Evolutionary conservation across 2,797 vertebrate species (phyloP).

Genomic region (Nannoperca obscura): DNA sequence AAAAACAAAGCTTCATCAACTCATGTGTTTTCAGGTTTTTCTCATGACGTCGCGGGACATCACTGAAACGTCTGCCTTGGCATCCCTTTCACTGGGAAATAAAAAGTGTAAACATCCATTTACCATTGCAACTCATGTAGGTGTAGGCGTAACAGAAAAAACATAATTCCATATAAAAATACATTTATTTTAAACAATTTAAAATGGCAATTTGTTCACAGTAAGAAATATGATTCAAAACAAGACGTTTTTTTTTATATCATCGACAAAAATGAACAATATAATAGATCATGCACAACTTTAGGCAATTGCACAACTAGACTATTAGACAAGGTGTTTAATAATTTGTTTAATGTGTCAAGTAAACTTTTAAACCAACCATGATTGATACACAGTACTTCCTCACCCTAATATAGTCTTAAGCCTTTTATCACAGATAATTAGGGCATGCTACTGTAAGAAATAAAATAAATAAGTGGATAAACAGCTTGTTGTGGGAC

Average conservation of each 20-base stretch:
- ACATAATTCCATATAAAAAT: slow-evolving; percentile 89
- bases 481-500: slow-evolving; percentile 52
- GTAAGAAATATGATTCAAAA: slow-evolving; percentile 95
- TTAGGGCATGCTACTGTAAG: slow-evolving; percentile 78
- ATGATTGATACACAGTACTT: slow-evolving; percentile 59
- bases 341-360: slow-evolving; percentile 68
- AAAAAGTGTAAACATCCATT: not conserved
- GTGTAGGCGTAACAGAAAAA: slow-evolving; percentile 31
- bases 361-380: slow-evolving; percentile 75
- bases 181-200: slow-evolving; percentile 99
- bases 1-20: slow-evolving; percentile 35
- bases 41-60: slow-evolving; percentile 11
- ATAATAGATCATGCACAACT: slow-evolving; percentile 78
- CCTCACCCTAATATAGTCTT: slow-evolving; percentile 68
- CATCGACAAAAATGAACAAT: slow-evolving; percentile 70
- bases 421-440: slow-evolving; percentile 62
- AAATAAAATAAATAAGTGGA: slow-evolving; percentile 32
- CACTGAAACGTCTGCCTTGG: not conserved
- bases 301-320: slow-evolving; percentile 73
- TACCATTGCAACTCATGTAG: slow-evolving; percentile 2
- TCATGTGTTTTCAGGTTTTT: slow-evolving; percentile 45
- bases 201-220: slow-evolving; percentile 95
- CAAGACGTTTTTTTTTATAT: slow-evolving; percentile 77
- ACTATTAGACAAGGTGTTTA: slow-evolving; percentile 72
- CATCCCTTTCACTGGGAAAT: not conserved